Percentiles rank a stretch among this genome's conserved stretches.
Evolutionary conservation across 2,113 vertebrate genomes (phyloP).

Genomic region (Pseudorasbora parva): DNA sequence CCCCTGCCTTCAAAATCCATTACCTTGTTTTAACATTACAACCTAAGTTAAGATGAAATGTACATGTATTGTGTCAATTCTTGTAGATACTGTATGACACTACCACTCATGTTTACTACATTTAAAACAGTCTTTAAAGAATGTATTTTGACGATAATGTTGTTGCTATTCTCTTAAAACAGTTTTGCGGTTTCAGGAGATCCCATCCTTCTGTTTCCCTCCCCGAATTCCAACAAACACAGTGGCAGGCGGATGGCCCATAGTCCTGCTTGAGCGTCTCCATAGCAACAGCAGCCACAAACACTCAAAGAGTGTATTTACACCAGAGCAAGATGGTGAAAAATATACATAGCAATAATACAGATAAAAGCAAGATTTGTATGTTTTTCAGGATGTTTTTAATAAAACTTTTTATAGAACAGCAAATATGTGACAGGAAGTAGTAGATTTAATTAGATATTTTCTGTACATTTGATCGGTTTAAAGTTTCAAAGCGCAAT

Average conservation of each 20-base stretch:
- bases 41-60: slow-evolving; percentile 36
- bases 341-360: not conserved
- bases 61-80: slow-evolving; percentile 29
- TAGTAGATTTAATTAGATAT: no score
- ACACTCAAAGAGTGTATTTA: not conserved
- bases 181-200: slow-evolving; percentile 88
- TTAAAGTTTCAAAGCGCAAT: no score
- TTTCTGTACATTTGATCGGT: no score
- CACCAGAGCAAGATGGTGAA: not conserved
- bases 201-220: slow-evolving; percentile 77
- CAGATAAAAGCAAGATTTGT: not conserved
- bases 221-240: slow-evolving; percentile 97
- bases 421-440: no score
- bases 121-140: slow-evolving; percentile 54
- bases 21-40: slow-evolving; percentile 29
- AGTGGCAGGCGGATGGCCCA: slow-evolving; percentile 85
- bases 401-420: not conserved
- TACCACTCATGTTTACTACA: slow-evolving; percentile 23
- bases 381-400: not conserved
- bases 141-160: slow-evolving; percentile 61
- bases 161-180: slow-evolving; percentile 75
- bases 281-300: slow-evolving; percentile 63
- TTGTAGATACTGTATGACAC: slow-evolving; percentile 24
- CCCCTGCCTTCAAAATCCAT: slow-evolving; percentile 38
- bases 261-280: slow-evolving; percentile 80